Evolutionary conservation across 92 coral and sea anemone species (phyloP).

Genomic region (Phenganax stokvisi): DNA sequence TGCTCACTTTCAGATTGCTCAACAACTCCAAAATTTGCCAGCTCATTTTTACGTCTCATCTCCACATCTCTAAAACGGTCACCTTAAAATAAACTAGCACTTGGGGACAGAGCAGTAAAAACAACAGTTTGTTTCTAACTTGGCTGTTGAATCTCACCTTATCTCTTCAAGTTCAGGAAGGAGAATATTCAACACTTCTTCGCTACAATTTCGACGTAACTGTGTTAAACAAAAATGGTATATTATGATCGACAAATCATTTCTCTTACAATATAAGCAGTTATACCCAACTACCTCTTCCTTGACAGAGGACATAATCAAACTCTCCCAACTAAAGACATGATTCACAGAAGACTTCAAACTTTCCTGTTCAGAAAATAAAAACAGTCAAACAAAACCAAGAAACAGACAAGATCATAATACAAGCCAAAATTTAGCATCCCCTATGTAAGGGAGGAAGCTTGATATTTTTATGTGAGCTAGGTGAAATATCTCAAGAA

Average conservation of each 20-base stretch:
- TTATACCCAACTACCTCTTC: constrained; percentile 16
- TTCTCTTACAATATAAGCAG: not conserved
- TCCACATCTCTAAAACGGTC: constrained; percentile 6
- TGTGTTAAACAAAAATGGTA: not conserved
- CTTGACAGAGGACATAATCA: constrained; percentile 11
- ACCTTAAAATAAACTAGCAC: not conserved
- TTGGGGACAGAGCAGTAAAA: not conserved
- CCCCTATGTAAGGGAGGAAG: not conserved
- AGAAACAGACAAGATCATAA: too few relatives aligned
- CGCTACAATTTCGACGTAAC: constrained; percentile 26
- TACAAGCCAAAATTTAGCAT: too few relatives aligned
- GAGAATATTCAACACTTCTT: constrained; percentile 16
- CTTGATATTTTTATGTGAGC: not conserved
- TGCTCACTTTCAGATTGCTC: constrained; percentile 5
- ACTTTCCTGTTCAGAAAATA: not conserved
- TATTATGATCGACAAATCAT: not conserved
- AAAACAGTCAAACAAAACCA: not conserved
- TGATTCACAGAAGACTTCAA: constrained; percentile 13
- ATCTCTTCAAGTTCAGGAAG: constrained; percentile 26
- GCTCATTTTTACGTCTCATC: not conserved
- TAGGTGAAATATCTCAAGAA: not conserved
- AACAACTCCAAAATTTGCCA: constrained; percentile 9
- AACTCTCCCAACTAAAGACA: constrained; percentile 29
- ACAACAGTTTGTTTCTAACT: not conserved
- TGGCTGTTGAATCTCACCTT: constrained; percentile 1